Evolutionary conservation across 2,888 invertebrate species (phyloP).

Genomic region (Hirtodrosophila confusa): DNA sequence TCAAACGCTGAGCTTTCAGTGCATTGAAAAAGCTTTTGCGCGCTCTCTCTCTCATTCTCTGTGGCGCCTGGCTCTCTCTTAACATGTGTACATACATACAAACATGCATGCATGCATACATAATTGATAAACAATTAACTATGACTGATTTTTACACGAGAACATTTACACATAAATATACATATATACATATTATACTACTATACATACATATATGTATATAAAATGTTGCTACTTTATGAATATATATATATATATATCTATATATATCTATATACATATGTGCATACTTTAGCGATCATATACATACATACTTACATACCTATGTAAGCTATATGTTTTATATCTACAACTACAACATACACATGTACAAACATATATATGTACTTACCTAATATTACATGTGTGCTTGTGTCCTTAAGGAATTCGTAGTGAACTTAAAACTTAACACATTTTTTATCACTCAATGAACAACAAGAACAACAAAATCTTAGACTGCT

Average conservation of each 20-base stretch:
- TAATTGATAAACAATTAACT: slow-evolving; percentile 73
- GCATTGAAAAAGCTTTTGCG: neutral
- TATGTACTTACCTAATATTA: slow-evolving; percentile 13
- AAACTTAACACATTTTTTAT: slow-evolving; percentile 64
- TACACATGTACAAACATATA: slow-evolving; percentile 5
- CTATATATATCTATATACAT: slow-evolving; percentile 24
- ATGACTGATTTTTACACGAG: slow-evolving; percentile 80
- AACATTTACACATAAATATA: slow-evolving; percentile 70
- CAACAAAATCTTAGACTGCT: slow-evolving; percentile 82
- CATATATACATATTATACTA: slow-evolving; percentile 29
- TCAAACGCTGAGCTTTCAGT: slow-evolving; percentile 9
- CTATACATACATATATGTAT: slow-evolving; percentile 30
- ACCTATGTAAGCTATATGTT: slow-evolving; percentile 5
- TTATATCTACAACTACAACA: neutral
- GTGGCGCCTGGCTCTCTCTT: slow-evolving; percentile 7
- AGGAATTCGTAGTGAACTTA: slow-evolving; percentile 51
- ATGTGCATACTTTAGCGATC: slow-evolving; percentile 33
- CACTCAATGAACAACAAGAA: slow-evolving; percentile 53
- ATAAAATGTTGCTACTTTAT: slow-evolving; percentile 56
- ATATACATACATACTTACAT: slow-evolving; percentile 33
- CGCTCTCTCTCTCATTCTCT: no score
- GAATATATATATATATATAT: slow-evolving; percentile 11
- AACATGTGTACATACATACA: slow-evolving; percentile 18
- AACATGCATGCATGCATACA: slow-evolving; percentile 22
- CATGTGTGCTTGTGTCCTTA: slow-evolving; percentile 35